Evolutionary conservation across 2,113 vertebrate genomes (phyloP), one percentile per base, ranked within the genome.

Genomic region (Gila orcuttii): DNA sequence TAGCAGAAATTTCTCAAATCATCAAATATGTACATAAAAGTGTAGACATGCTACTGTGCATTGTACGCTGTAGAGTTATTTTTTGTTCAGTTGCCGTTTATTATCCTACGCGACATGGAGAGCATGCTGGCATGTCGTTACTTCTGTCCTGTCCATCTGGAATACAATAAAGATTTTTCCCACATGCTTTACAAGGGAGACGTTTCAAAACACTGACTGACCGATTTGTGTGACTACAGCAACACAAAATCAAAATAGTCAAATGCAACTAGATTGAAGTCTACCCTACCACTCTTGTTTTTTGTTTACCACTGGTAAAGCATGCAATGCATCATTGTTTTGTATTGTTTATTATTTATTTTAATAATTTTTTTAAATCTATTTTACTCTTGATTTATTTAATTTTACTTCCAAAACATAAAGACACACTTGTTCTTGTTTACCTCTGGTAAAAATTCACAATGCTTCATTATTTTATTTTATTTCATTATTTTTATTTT

Each of bases 31-130:
- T 96, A 96, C 95, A 97, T 96, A 96, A 96, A 89, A 94, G 95
- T 95, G 95, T 96, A 95, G 93, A 93, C 95, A 96, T 95, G 96
- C 96, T 97, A 97, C 96, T 97, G 97, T 98, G 97, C 97, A 97
- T 97, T 97, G 97, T 98, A 98, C 97, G 96, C 96, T 96, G 96
- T 99, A 98, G 96, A 95, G 95, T 96, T 95, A 95, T 89, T 86
- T 95, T 84, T 68, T 57, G 47, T 23, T 83, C 84, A 84, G 78
- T 88, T 82, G 77, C 60, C 79, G 28, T 28, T 55, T 77, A 83
- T 86, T 80, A 75, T 84, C 85, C 83, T 86, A 66, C 66, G 59
- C 79, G 76, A 88, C 59, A 81, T 84, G 66, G 66, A 88, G 85
- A 84, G 87, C 87, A 88, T 88, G 87, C 82, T 84, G 87, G 85